Evolutionary conservation across 2,888 invertebrate species (phyloP).

Genomic region (Didymodactylos carnosus): DNA sequence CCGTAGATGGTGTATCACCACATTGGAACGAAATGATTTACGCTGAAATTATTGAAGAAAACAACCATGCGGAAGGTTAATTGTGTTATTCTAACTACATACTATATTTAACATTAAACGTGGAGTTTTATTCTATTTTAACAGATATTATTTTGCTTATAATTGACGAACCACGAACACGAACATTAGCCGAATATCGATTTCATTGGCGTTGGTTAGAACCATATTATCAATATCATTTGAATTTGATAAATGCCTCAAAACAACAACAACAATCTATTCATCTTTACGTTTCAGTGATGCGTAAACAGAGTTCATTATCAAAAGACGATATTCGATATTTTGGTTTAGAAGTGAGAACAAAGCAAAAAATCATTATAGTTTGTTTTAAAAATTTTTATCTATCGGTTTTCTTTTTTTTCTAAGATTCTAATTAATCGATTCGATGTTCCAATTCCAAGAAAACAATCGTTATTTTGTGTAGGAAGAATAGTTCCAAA

Average conservation of each 20-base stretch:
- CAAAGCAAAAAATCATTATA: no score
- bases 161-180: constrained; percentile 21
- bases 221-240: constrained; percentile 30
- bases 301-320: constrained; percentile 6
- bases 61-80: constrained; percentile 21
- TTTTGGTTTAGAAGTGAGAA: constrained; percentile 6
- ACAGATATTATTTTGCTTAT: constrained; percentile 24
- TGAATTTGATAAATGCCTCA: constrained; percentile 21
- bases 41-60: constrained; percentile 19
- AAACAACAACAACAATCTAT: background rate
- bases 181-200: constrained; percentile 22
- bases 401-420: background rate
- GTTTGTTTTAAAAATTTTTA: background rate
- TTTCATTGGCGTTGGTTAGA: constrained; percentile 24
- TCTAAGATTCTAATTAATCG: constrained; percentile 1
- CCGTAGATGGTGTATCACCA: constrained; percentile 18
- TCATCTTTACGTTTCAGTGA: constrained; percentile 1
- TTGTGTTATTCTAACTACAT: background rate
- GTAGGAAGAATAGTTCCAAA: constrained; percentile 29
- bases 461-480: constrained; percentile 16
- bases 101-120: background rate
- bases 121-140: no score
- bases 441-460: constrained; percentile 3
- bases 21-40: constrained; percentile 26
- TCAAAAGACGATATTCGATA: constrained; percentile 10